Evolutionary conservation across 1,140 invertebrate genomes (phyloP).

Genomic region (Bradynema listronoti): DNA sequence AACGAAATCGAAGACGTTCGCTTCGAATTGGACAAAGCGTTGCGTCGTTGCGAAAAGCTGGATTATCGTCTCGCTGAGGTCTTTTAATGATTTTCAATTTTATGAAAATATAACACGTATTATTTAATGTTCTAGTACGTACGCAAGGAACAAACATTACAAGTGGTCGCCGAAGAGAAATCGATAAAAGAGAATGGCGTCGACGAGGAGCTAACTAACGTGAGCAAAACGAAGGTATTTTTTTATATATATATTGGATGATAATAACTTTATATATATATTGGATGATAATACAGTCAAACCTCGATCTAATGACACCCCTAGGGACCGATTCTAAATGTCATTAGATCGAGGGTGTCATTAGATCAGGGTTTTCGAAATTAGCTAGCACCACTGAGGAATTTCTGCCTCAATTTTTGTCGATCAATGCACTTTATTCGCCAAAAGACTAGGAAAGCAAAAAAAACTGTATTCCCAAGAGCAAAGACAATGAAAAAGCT

Average conservation of each 20-base stretch:
- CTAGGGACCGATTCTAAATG: too few species aligned
- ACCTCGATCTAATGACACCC: too few species aligned
- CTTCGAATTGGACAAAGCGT: slow-evolving; percentile 32
- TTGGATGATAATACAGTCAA: too few species aligned
- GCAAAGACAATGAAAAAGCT: too few species aligned
- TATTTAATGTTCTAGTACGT: slow-evolving; percentile 20
- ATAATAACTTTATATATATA: too few species aligned
- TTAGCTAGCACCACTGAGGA: too few species aligned
- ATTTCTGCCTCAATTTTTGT: too few species aligned
- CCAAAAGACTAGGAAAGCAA: too few species aligned
- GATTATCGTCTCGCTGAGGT: slow-evolving; percentile 37
- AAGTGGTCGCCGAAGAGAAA: slow-evolving; percentile 16
- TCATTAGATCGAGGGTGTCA: too few species aligned
- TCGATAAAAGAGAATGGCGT: slow-evolving; percentile 1
- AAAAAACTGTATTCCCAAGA: too few species aligned
- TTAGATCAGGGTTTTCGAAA: too few species aligned
- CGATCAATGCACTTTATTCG: too few species aligned
- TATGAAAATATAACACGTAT: slow-evolving; percentile 14
- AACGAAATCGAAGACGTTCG: slow-evolving; percentile 40
- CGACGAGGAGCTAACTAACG: slow-evolving; percentile 25
- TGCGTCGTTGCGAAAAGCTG: slow-evolving; percentile 33
- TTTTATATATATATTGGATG: slow-evolving; percentile 9
- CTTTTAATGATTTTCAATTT: slow-evolving; percentile 6
- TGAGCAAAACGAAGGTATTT: slow-evolving; percentile 33
- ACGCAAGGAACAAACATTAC: slow-evolving; percentile 16